phyloP scores from a whole-genome alignment of 2,113 vertebrate genomes.

The Notothenia rossii region DNA sequence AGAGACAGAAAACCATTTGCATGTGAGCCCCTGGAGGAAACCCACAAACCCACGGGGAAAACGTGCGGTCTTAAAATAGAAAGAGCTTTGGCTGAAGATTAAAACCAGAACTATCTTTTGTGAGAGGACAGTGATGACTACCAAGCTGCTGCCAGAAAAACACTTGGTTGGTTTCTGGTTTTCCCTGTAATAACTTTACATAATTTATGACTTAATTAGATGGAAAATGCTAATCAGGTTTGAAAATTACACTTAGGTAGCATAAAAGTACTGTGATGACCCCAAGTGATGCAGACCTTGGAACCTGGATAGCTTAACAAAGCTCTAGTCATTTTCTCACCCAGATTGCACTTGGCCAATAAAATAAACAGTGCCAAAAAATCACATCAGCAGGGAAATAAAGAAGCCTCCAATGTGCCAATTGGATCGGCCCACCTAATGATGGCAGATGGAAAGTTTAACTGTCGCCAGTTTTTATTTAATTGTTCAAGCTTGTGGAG shows the following conservation, averaged over 20 bases:
- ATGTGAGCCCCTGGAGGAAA: conserved; percentile 28
- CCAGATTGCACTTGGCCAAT: conserved; percentile 20
- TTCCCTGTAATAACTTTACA: neutral
- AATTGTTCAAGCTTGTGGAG: neutral
- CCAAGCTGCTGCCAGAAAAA: conserved; percentile 12
- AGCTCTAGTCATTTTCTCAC: conserved; percentile 1
- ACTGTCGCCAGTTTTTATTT: neutral
- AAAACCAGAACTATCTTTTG: conserved; percentile 30
- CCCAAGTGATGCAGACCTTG: conserved; percentile 6
- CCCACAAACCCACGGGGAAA: conserved; percentile 25
- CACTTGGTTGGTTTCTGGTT: conserved; percentile 6
- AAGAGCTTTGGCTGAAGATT: conserved; percentile 37
- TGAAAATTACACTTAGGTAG: neutral
- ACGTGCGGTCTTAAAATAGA: conserved; percentile 40
- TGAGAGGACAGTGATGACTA: neutral
- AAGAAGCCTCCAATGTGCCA: conserved; percentile 42
- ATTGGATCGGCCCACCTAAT: conserved; percentile 52
- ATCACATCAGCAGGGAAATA: conserved; percentile 52
- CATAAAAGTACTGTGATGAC: conserved; percentile 9
- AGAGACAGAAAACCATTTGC: conserved; percentile 41
- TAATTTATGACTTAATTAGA: conserved; percentile 8
- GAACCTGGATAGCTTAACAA: conserved; percentile 10
- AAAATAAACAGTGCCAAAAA: conserved; percentile 41
- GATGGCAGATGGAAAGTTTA: conserved; percentile 18
- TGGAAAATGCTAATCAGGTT: neutral